These are phyloP conservation scores for Batillaria attramentaria DNA, from an alignment of 1,140 invertebrate species.

Conservation along the genomic window DNA sequence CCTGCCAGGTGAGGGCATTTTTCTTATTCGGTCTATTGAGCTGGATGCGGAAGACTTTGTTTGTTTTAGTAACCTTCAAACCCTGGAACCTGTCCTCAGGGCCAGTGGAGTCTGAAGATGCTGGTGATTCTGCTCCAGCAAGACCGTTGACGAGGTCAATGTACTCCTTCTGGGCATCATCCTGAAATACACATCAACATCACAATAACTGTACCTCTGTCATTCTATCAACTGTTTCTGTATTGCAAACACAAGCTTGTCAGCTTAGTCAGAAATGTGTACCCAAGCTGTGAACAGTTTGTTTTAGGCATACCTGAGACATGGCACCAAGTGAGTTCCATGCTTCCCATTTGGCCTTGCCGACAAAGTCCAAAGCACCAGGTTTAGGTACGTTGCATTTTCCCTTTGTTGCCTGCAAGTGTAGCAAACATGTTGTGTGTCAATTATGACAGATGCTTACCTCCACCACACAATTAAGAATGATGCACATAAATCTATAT, in stretches of 20 bases:
- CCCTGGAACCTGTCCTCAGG: conserved; percentile 56
- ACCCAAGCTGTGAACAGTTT: too few species aligned
- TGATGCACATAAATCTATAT: too few species aligned
- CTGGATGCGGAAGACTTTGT: conserved; percentile 78
- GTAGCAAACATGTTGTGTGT: too few species aligned
- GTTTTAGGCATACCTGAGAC: conserved; percentile 71
- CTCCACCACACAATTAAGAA: too few species aligned
- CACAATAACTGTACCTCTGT: too few species aligned
- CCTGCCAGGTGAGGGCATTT: conserved; percentile 82
- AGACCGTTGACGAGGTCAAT: conserved; percentile 48
- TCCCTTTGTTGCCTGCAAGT: conserved; percentile 75
- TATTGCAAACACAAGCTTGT: too few species aligned
- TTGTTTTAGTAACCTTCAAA: conserved; percentile 62
- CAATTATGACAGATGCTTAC: too few species aligned
- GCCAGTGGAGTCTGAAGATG: neutral
- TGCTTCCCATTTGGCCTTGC: conserved; percentile 78
- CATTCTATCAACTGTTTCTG: too few species aligned
- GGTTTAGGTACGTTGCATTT: conserved; percentile 75
- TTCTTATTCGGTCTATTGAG: conserved; percentile 78
- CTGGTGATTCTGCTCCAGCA: conserved; percentile 27
- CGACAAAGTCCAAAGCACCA: conserved; percentile 78
- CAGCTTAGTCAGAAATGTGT: too few species aligned
- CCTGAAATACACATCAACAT: too few species aligned
- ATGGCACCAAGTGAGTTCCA: conserved; percentile 75
- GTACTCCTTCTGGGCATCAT: conserved; percentile 52